Base-by-base conservation (phyloP, 2,797 vertebrate genomes). In the Danio tinwini region DNA sequence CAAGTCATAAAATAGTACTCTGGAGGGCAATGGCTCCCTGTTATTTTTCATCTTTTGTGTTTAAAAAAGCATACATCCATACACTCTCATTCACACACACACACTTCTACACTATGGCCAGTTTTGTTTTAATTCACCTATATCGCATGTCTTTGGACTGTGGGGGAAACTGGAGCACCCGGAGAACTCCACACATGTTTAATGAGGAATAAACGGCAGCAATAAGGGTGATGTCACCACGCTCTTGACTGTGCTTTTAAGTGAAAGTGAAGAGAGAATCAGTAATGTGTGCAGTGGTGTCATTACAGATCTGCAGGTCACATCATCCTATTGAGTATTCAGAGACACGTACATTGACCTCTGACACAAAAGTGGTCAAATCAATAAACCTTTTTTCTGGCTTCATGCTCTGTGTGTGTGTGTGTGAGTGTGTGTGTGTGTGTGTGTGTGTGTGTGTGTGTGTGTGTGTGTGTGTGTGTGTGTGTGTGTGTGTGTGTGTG, bases 341-440 rank as follows among this genome's bases (percentile, higher is more conserved):
- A 53, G 13, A 55, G n/a, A 65, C n/a, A 45, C 42, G 0, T 5
- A 47, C 44, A 10, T 17, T 53, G 49, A 79, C 56, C 76, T 45
- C 68, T 64, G 68, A 63, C 59, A 47, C 16, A 55, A 49, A 55
- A 45, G 14, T 53, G 68, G 13, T 63, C 14, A 12, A 19, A 72
- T 72, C 68, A 4, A 79, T 79, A 79, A 79, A 29, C 14, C 58
- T 79, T 49, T 72, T 72, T 64, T 79, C 39, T 45, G 5, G 45
- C 17, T 63, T 63, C 67, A 16, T 55, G 49, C 55, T 17, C 19
- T 58, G 7, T n/a, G n/a, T n/a, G n/a, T n/a, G n/a, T n/a, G n/a
- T n/a, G n/a, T n/a, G n/a, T n/a, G n/a, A n/a, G 29, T 29, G 29
- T 29, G 29, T 29, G 29, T 29, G 29, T 29, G 29, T 29, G 29